Evolutionary conservation across 1,140 invertebrate species (phyloP), one percentile per base, ranked within the genome.

Genomic region (Apolygus lucorum): DNA sequence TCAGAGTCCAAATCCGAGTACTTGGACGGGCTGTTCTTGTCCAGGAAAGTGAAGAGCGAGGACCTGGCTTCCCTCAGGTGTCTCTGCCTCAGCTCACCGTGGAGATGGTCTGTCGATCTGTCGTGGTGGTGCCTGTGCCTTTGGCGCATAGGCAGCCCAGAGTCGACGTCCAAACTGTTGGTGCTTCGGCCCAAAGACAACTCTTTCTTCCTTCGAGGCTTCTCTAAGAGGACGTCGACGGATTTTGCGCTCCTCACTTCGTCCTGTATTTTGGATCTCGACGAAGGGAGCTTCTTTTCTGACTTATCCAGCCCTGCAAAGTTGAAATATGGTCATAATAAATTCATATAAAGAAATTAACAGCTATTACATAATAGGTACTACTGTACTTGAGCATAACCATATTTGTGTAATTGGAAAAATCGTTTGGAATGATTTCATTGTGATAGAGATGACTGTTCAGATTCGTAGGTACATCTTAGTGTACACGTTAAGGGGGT

Each of bases 1-100:
- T 86, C 85, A 13, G 84, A 85, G 73, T 88, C 87, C 73, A 87
- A 86, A 75, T 88, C 87, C 17, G 85, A 79, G 1, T 87, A 0
- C 85, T 82, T 74, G 84, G 87, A 29, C 85, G 79, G 54, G 82
- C 81, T 71, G 87, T 81, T 64, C 28, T 59, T 73, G n/a, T 71
- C 70, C 24, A 73, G 27, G 52, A 68, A 71, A 28, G 71, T 68
- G 49, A 73, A 80, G 72, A 74, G 76, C 75, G 67, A 78, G 75
- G 70, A 78, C 75, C 52, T 76, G 69, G 72, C 77, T 22, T 72
- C 70, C n/a, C 78, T 74, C 64, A 77, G 74, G 52, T 75, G 75
- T n/a, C 75, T 74, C 0, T 70, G 70, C 70, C 75, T 52, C 42
- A 68, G 68, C 28, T 71, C 72, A 22, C 71, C 54, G n/a, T 68